A percentile compares a stretch with the other conserved stretches of the same genome.
Conservation (phyloP, 1,140 invertebrate genomes). For the Eumeta japonica region DNA sequence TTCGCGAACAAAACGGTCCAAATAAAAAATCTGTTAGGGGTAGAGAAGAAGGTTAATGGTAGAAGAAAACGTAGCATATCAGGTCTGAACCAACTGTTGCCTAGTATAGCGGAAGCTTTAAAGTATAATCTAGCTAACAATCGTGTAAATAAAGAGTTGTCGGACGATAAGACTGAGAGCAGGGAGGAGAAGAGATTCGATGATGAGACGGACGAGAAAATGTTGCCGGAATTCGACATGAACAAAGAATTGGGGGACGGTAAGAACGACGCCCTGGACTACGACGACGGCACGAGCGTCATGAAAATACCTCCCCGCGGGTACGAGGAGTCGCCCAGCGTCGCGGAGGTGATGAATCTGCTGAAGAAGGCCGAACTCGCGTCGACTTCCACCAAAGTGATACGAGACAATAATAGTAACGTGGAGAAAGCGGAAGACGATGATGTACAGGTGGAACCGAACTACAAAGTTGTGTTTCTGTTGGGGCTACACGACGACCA, state of each 20-base stretch:
- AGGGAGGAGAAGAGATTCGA: constrained; percentile 33
- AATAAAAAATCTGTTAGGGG: no score
- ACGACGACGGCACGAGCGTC: constrained; percentile 40
- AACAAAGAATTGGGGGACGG: constrained; percentile 36
- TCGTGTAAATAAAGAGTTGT: no score
- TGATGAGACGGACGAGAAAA: constrained; percentile 27
- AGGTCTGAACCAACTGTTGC: constrained; percentile 26
- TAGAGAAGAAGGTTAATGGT: constrained; percentile 18
- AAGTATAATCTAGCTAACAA: constrained; percentile 24
- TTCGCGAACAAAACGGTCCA: no score
- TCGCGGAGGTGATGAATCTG: constrained; percentile 26
- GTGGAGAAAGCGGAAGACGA: constrained; percentile 13
- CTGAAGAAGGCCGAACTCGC: constrained; percentile 18
- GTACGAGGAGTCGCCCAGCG: constrained; percentile 31
- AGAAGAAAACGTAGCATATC: constrained; percentile 30
- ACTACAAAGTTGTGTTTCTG: constrained; percentile 41
- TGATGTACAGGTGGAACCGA: constrained; percentile 13
- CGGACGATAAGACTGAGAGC: constrained; percentile 18
- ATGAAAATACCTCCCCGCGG: constrained; percentile 52
- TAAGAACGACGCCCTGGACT: constrained; percentile 20
- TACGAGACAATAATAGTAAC: constrained; percentile 15
- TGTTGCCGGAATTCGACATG: constrained; percentile 45
- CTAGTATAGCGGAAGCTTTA: constrained; percentile 33
- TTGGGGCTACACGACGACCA: constrained; percentile 31
- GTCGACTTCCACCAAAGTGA: neutral